phyloP scores from a whole-genome alignment of 1,140 invertebrate species.

The Sipha flava region DNA sequence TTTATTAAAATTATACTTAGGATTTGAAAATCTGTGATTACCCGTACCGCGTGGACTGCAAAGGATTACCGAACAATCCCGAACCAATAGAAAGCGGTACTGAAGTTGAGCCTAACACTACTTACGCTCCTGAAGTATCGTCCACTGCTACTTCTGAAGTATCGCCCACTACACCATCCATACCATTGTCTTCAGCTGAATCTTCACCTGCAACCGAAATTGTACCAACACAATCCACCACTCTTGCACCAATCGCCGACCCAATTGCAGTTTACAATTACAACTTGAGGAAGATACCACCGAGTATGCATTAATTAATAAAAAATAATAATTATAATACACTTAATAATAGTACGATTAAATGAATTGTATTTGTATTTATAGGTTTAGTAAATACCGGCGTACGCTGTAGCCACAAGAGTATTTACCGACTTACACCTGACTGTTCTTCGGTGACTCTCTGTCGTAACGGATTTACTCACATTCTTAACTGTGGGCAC shows the following conservation, averaged over 20 bases:
- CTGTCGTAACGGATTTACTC: conserved; percentile 36
- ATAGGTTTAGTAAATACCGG: conserved; percentile 36
- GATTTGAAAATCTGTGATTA: conserved; percentile 53
- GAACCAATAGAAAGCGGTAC: conserved; percentile 35
- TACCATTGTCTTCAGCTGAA: conserved; percentile 20
- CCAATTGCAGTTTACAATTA: conserved; percentile 27
- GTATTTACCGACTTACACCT: conserved; percentile 36
- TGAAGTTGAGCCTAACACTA: not conserved
- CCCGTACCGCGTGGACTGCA: conserved; percentile 49
- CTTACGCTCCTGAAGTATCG: not conserved
- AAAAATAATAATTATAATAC: not conserved
- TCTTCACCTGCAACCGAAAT: conserved; percentile 10
- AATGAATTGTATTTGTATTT: not conserved
- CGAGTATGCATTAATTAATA: not conserved
- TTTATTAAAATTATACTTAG: conserved; percentile 43
- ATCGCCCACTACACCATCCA: not conserved
- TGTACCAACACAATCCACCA: not conserved
- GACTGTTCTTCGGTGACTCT: conserved; percentile 38
- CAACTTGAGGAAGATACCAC: conserved; percentile 25
- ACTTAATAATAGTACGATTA: not conserved
- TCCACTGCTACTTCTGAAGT: not conserved
- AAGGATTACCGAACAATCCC: conserved; percentile 43
- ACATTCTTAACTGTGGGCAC: conserved; percentile 37
- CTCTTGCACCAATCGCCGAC: not conserved
- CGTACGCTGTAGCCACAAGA: conserved; percentile 33